Evolutionary conservation across 2,888 invertebrate species (phyloP).

Genomic region (Philopedon plagiatum): DNA sequence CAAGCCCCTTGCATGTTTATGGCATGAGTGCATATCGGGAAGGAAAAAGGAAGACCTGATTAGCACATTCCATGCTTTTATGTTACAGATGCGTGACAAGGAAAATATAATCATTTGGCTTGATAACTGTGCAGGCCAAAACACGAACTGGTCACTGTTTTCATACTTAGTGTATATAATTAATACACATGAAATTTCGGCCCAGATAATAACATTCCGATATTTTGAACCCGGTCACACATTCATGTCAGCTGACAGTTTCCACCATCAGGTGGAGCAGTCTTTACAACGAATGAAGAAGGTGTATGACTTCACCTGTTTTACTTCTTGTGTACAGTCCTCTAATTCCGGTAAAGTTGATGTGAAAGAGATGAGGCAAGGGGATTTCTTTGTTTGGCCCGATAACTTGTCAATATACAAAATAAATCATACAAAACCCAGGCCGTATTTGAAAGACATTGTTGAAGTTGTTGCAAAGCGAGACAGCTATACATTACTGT

Average conservation of each 20-base stretch:
- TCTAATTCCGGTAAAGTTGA: conserved; percentile 45
- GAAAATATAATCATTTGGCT: conserved; percentile 43
- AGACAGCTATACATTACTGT: conserved; percentile 4
- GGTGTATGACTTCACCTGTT: no score
- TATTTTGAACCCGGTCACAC: no score
- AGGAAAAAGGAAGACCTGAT: conserved; percentile 58
- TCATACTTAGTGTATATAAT: conserved; percentile 47
- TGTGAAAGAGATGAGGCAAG: conserved; percentile 39
- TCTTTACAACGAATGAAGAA: neutral
- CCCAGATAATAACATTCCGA: conserved; percentile 2
- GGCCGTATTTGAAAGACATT: conserved; percentile 32
- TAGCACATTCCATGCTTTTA: conserved; percentile 42
- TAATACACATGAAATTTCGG: conserved; percentile 39
- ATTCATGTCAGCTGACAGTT: no score
- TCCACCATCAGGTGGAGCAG: no score
- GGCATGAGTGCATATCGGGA: conserved; percentile 60
- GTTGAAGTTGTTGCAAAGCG: conserved; percentile 29
- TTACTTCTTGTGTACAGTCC: conserved; percentile 26
- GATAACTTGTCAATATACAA: conserved; percentile 39
- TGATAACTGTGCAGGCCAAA: neutral
- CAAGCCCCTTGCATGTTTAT: conserved; percentile 51
- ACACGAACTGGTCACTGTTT: conserved; percentile 29
- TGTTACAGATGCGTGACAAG: conserved; percentile 37
- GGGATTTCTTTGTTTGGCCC: conserved; percentile 46
- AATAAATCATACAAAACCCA: conserved; percentile 16